These are phyloP conservation scores for Scaptomyza graminum DNA, from an alignment of 1,140 invertebrate genomes.

Conservation along the genomic window DNA sequence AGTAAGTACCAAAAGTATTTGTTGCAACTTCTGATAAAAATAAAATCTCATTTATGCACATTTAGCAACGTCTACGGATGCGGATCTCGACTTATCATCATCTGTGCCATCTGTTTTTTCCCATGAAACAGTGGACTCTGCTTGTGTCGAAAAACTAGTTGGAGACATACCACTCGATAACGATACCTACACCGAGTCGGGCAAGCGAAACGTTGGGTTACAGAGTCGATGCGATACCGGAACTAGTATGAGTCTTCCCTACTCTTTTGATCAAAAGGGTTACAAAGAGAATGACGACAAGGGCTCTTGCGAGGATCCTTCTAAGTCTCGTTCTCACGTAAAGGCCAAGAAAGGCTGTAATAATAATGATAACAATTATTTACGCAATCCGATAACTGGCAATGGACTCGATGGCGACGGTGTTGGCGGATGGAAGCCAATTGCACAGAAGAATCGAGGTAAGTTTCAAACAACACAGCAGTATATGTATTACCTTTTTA, in stretches of 20 bases:
- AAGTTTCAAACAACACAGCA: background rate
- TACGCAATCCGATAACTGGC: conserved; percentile 75
- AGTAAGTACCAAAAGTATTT: conserved; percentile 57
- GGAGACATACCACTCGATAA: conserved; percentile 40
- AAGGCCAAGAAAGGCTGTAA: conserved; percentile 19
- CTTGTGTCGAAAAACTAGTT: conserved; percentile 21
- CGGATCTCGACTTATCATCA: too few species aligned
- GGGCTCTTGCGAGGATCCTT: too few species aligned
- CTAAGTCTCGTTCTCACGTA: conserved; percentile 18
- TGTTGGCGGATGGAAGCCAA: conserved; percentile 73
- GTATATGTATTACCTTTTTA: too few species aligned
- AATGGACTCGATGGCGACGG: conserved; percentile 74
- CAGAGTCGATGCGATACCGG: conserved; percentile 43
- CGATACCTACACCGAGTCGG: conserved; percentile 8
- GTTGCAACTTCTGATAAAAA: too few species aligned
- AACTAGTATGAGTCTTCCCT: conserved; percentile 34
- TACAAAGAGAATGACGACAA: background rate
- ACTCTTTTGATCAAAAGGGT: conserved; percentile 48
- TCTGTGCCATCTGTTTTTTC: too few species aligned
- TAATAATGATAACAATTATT: conserved; percentile 12
- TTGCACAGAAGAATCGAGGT: conserved; percentile 64
- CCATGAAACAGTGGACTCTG: conserved; percentile 9
- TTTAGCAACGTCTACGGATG: too few species aligned
- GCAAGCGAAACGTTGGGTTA: conserved; percentile 26
- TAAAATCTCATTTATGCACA: background rate